These are phyloP conservation scores for Tenebrio molitor DNA, from an alignment of 1,140 invertebrate species.

Conservation along the genomic window DNA sequence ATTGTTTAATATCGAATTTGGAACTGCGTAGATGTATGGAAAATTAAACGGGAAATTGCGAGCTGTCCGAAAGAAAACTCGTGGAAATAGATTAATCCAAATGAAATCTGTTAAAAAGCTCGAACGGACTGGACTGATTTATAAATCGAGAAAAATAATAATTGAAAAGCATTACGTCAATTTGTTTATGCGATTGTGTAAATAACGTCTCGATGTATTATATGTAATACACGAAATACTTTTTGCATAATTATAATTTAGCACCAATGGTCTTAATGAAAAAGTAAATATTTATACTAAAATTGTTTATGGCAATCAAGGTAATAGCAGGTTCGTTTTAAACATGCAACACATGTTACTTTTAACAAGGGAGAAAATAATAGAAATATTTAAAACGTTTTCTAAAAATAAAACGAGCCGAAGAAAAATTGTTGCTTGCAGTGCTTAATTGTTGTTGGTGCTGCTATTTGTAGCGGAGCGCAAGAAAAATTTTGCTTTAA, in stretches of 20 bases:
- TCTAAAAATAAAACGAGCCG: slow-evolving; percentile 23
- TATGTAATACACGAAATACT: slow-evolving; percentile 27
- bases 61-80: not conserved
- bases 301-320: slow-evolving; percentile 39
- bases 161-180: slow-evolving; percentile 15
- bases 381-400: slow-evolving; percentile 26
- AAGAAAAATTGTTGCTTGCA: slow-evolving; percentile 36
- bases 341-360: slow-evolving; percentile 30
- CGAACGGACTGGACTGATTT: not conserved
- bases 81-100: not conserved
- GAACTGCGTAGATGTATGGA: not conserved
- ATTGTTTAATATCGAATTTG: not conserved
- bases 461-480: slow-evolving; percentile 15
- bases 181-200: slow-evolving; percentile 18
- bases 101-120: slow-evolving; percentile 12
- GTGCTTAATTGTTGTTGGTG: slow-evolving; percentile 18
- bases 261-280: slow-evolving; percentile 35
- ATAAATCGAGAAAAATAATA: slow-evolving; percentile 10
- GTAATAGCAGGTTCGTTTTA: slow-evolving; percentile 31
- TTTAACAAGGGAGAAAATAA: slow-evolving; percentile 4
- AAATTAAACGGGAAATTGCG: slow-evolving; percentile 21
- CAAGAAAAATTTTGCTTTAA: slow-evolving; percentile 16
- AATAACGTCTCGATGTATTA: not conserved
- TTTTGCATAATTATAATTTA: slow-evolving; percentile 37
- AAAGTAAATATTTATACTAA: slow-evolving; percentile 36